Percentiles rank a stretch among this genome's conserved stretches.
Evolutionary conservation across 2,797 vertebrate genomes (phyloP).

Genomic region (Chelon auratus): DNA sequence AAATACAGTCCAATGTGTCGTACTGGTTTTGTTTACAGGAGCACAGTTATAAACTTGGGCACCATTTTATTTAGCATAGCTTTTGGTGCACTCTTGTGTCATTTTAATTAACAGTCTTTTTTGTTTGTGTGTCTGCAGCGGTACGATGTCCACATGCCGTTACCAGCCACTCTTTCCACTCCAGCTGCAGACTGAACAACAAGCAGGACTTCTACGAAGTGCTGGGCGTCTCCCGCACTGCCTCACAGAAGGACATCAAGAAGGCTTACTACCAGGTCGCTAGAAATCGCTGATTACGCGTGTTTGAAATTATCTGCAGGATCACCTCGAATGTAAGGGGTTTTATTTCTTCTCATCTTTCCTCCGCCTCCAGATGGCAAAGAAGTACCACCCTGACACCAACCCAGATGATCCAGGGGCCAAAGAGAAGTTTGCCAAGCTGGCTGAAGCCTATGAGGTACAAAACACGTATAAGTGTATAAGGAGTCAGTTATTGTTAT

Average conservation of each 20-base stretch:
- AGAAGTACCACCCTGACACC: conserved; percentile 96
- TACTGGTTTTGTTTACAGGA: not conserved
- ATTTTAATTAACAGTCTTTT: not conserved
- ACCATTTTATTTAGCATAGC: not conserved
- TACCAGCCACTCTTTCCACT: conserved; percentile 81
- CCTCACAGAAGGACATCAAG: conserved; percentile 95
- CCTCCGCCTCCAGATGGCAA: conserved; percentile 88
- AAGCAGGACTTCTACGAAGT: conserved; percentile 92
- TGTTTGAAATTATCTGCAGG: not conserved
- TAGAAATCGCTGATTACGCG: not conserved
- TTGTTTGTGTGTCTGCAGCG: conserved; percentile 63
- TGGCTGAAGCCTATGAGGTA: conserved; percentile 97
- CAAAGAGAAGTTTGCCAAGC: conserved; percentile 95
- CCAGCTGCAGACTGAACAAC: conserved; percentile 66
- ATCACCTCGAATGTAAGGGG: not conserved
- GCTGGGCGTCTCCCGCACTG: conserved; percentile 88
- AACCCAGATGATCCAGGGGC: conserved; percentile 95
- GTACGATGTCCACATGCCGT: conserved; percentile 50
- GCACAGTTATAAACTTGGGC: not conserved
- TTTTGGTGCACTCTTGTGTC: not conserved
- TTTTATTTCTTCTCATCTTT: not conserved
- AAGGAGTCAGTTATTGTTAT: not conserved
- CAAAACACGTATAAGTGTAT: not conserved
- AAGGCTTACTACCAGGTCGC: conserved; percentile 96
- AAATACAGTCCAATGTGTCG: not conserved